A percentile compares a stretch with the other conserved stretches of the same genome.
These are phyloP conservation scores for Andrena camellia DNA, from an alignment of 2,888 invertebrate species.

Conservation along the genomic window DNA sequence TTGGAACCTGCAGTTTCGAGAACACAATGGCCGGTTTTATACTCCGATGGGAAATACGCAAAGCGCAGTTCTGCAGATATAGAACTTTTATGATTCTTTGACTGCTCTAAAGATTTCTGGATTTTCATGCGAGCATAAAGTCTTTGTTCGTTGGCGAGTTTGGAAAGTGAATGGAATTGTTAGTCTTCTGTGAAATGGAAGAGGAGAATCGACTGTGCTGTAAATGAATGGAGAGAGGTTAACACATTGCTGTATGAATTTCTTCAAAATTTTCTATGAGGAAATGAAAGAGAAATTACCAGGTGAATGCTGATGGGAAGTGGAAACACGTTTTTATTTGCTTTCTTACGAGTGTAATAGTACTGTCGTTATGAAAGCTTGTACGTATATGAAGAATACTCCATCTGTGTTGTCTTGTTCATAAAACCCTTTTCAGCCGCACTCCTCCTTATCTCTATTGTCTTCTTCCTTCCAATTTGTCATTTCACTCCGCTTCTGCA, in stretches of 20 bases:
- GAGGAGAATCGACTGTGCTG: not conserved
- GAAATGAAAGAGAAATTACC: no score
- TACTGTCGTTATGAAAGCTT: not conserved
- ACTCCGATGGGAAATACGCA: not conserved
- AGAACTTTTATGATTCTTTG: conserved; percentile 15
- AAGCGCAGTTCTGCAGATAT: not conserved
- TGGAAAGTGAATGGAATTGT: not conserved
- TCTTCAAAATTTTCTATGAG: no score
- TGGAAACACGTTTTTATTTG: no score
- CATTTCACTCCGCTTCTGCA: no score
- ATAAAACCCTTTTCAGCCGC: no score
- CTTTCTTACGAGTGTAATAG: not conserved
- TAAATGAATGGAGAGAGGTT: no score
- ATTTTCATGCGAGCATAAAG: conserved; percentile 19
- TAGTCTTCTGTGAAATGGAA: not conserved
- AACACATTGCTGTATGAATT: no score
- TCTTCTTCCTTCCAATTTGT: no score
- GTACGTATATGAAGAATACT: not conserved
- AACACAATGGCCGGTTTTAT: not conserved
- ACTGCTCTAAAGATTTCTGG: not conserved
- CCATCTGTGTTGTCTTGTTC: no score
- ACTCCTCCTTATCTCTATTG: no score
- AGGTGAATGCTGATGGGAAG: no score
- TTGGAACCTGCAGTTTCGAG: not conserved
- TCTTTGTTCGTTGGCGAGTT: conserved; percentile 4